phyloP scores from a whole-genome alignment of 2,113 vertebrate species.

The Solenodon paradoxus region DNA sequence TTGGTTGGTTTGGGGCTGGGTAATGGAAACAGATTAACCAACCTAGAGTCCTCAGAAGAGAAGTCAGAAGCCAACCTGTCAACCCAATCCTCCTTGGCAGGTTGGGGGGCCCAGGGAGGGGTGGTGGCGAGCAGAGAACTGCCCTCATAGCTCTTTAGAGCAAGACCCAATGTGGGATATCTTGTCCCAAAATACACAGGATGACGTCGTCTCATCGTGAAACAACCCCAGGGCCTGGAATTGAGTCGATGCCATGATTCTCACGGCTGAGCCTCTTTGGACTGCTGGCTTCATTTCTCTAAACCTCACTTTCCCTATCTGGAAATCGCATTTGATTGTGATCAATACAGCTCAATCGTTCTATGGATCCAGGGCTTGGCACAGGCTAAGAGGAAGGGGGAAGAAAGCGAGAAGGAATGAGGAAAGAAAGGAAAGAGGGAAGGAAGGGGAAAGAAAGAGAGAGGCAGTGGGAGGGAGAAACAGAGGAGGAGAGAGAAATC shows the following conservation, averaged over 20 bases:
- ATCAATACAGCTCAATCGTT: background rate
- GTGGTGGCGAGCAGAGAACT: background rate
- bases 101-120: accelerated
- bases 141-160: background rate
- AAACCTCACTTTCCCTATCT: background rate
- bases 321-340: background rate
- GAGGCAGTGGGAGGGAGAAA: background rate
- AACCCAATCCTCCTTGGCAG: no score
- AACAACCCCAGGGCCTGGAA: background rate
- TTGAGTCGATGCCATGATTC: background rate
- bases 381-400: background rate
- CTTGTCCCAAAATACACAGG: background rate
- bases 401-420: background rate
- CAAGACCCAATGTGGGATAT: accelerated
- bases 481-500: background rate
- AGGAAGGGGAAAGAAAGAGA: background rate
- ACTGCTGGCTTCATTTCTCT: background rate
- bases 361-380: no score
- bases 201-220: accelerated
- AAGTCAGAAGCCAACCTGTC: background rate
- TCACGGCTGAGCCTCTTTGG: background rate
- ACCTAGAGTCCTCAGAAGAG: background rate
- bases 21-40: background rate
- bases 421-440: background rate
- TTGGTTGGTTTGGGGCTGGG: background rate